Evolutionary conservation across 2,113 vertebrate genomes (phyloP).

Genomic region (Ctenomys sociabilis): DNA sequence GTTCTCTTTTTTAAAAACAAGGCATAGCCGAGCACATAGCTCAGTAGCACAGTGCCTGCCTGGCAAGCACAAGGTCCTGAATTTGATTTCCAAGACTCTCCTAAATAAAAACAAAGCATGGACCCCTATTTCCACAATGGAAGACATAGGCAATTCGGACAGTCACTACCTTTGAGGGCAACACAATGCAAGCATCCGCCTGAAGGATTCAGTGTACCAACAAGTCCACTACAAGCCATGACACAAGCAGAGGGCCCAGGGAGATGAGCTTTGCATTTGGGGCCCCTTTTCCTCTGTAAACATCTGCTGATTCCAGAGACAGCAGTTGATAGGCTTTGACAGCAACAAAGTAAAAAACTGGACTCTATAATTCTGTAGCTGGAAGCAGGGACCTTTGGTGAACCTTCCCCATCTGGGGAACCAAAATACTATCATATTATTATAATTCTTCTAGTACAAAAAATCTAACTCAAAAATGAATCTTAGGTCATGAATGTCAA

Average conservation of each 20-base stretch:
- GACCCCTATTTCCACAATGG: not conserved
- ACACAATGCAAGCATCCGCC: not conserved
- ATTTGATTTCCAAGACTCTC: no score
- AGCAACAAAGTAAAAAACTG: not conserved
- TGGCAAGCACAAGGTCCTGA: no score
- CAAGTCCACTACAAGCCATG: not conserved
- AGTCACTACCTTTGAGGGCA: not conserved
- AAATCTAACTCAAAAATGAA: constrained; percentile 54
- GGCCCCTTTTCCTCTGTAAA: not conserved
- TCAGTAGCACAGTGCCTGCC: no score
- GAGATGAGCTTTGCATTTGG: not conserved
- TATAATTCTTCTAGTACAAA: constrained; percentile 4
- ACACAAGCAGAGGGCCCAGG: not conserved
- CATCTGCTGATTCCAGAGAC: not conserved
- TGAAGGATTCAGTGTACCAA: not conserved
- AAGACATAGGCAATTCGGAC: not conserved
- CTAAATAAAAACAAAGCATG: constrained; percentile 10
- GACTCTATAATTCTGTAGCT: not conserved
- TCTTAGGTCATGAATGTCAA: not conserved
- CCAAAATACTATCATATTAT: not conserved
- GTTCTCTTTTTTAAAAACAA: constrained; percentile 31
- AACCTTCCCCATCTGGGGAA: not conserved
- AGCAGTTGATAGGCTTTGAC: not conserved
- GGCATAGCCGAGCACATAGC: not conserved
- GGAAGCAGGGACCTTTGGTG: not conserved